Evolutionary conservation across 2,797 vertebrate species (phyloP).

Genomic region (Gymnodraco acuticeps): DNA sequence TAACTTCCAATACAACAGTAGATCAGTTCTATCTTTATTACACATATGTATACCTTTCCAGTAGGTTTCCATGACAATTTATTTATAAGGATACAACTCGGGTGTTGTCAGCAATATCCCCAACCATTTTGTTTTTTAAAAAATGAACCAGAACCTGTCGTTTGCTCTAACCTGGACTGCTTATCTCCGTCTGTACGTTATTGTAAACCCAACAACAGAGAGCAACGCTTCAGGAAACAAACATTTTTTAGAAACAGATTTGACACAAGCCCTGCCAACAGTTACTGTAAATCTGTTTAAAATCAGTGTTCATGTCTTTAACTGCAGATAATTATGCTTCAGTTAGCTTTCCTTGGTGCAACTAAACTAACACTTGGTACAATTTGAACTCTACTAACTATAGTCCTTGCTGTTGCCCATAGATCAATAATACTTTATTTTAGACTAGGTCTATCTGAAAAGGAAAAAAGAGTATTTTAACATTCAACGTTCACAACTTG

Average conservation of each 20-base stretch:
- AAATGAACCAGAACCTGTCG: too few species aligned
- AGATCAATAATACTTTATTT: background rate
- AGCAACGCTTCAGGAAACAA: background rate
- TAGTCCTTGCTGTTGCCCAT: background rate
- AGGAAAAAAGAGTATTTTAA: background rate
- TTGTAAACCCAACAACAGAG: background rate
- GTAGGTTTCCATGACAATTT: background rate
- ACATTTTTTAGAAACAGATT: background rate
- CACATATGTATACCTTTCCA: background rate
- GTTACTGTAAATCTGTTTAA: background rate
- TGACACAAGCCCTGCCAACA: background rate
- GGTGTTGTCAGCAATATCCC: background rate
- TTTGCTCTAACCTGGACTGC: background rate
- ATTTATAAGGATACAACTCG: background rate
- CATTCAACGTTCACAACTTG: background rate
- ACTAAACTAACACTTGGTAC: background rate
- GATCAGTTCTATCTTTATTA: background rate
- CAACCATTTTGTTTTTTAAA: background rate
- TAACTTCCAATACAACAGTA: background rate
- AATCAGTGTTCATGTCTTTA: background rate
- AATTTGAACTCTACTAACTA: background rate
- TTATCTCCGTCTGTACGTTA: background rate
- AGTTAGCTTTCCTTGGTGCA: background rate
- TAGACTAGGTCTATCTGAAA: too few species aligned
- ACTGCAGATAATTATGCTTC: background rate